phyloP scores from a whole-genome alignment of 2,113 vertebrate genomes.

The Phyllopteryx taeniolatus region DNA sequence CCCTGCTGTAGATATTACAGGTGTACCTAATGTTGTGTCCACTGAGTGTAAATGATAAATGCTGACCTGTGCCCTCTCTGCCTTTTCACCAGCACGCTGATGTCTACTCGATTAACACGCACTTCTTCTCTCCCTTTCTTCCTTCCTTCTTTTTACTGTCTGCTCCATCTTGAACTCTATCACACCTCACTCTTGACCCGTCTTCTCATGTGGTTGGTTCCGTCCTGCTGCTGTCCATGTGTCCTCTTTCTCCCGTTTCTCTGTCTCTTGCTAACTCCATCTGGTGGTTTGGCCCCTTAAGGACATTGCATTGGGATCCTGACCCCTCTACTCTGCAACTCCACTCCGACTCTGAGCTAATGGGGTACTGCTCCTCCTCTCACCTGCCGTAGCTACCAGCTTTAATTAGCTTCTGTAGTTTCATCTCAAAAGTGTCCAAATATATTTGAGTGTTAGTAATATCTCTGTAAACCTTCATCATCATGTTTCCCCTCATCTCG shows the following conservation, averaged over 20 bases:
- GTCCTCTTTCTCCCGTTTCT: conserved; percentile 34
- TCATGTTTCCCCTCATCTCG: conserved; percentile 22
- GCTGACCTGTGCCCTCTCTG: conserved; percentile 50
- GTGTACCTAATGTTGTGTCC: not conserved
- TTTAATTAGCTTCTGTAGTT: conserved; percentile 41
- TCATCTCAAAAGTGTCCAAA: conserved; percentile 51
- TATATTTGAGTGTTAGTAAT: conserved; percentile 32
- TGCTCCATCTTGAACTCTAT: conserved; percentile 28
- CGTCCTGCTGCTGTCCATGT: conserved; percentile 30
- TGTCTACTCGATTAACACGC: conserved; percentile 50
- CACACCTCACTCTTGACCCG: conserved; percentile 32
- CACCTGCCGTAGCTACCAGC: conserved; percentile 44
- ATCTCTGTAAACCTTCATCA: conserved; percentile 48
- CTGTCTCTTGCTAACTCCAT: conserved; percentile 85
- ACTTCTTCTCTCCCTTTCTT: conserved; percentile 43
- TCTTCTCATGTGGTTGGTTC: conserved; percentile 37
- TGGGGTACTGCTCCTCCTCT: conserved; percentile 90
- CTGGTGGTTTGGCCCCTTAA: conserved; percentile 88
- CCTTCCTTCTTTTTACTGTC: conserved; percentile 33
- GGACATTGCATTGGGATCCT: conserved; percentile 99
- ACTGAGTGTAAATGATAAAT: conserved; percentile 3
- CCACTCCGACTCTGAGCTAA: conserved; percentile 98
- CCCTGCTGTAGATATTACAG: not conserved
- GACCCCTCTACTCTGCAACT: conserved; percentile 99
- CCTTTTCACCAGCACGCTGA: conserved; percentile 46